Conservation (phyloP, 2,797 vertebrate genomes). For the Falco berigora region DNA sequence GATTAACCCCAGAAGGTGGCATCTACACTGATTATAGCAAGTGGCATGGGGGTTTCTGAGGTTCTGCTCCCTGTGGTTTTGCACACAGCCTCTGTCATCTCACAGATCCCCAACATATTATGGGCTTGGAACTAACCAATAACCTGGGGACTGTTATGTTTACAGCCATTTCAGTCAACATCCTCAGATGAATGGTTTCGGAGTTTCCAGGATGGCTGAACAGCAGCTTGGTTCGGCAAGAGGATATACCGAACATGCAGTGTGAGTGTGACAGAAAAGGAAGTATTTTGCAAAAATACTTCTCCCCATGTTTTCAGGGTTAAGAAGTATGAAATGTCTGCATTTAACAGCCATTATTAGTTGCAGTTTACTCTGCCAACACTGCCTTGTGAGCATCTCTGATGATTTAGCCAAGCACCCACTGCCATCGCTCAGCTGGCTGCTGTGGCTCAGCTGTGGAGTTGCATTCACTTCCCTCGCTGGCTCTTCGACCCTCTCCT, state of each 20-base stretch:
- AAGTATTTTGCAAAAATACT: background rate
- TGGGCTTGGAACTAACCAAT: background rate
- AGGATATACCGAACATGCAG: background rate
- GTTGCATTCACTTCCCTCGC: background rate
- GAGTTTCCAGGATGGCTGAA: background rate
- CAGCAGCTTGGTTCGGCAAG: rapidly evolving
- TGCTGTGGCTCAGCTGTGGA: background rate
- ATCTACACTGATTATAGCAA: background rate
- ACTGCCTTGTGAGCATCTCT: background rate
- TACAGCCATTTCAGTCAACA: background rate
- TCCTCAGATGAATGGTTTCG: background rate
- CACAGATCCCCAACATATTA: rapidly evolving
- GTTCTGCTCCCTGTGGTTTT: background rate
- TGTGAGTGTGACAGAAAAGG: background rate
- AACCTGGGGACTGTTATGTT: background rate
- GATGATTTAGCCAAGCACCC: background rate
- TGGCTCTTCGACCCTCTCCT: background rate
- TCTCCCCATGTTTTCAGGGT: background rate
- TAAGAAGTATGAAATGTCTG: background rate
- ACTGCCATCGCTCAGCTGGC: background rate
- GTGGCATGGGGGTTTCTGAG: background rate
- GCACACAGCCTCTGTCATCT: background rate
- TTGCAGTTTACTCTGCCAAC: background rate
- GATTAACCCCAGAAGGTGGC: background rate
- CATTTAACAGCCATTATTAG: slow-evolving; percentile 19